Base-by-base conservation (phyloP, 2,888 invertebrate genomes). In the Drosophila nigricruria region DNA sequence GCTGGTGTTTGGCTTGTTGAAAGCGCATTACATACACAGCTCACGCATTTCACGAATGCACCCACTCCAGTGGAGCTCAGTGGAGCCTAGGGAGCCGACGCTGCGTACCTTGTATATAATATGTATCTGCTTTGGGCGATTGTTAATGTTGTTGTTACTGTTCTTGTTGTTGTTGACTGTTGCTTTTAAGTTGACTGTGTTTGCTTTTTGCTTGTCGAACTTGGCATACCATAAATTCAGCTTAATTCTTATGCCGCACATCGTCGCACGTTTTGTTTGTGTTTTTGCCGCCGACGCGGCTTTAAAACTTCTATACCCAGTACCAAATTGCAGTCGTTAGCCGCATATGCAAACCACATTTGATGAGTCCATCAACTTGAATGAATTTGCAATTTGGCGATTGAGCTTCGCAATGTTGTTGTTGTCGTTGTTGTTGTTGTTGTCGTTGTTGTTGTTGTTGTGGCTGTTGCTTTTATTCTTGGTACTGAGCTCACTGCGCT, bases 21-120 rank as follows among this genome's bases (percentile, higher is more conserved):
- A 76, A 76, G 81, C 79, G 73, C 66, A 79, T 87, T 87, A 82
- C 73, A 79, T 42, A 82, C 70, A 70, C 88, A 80, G 79, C 80
- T 76, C 80, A 82, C 80, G 85, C 78, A 78, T 68, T 70, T 66
- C 77, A 43, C 59, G 58, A 70, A 75, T 84, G 82, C 82, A 83
- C 87, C 83, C 84, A 82, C 84, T 79, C 79, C 75, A 66, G n/a
- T 16, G 20, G 50, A 50, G 30, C 18, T 30, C 18, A 47, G 47
- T 2, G 20, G 50, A 50, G 50, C 8, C 75, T 73, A 63, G 23
- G 62, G 72, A 68, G 63, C 63, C 74, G 63, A 66, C 25, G 64
- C 49, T 64, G 45, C 60, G 45, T 62, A 52, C 52, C 67, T 56
- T 57, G 47, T 66, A 42, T 42, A 42, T 62, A 43, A 45, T 54